phyloP scores from a whole-genome alignment of 2,113 vertebrate species.

The Petrocephalus zakoni region DNA sequence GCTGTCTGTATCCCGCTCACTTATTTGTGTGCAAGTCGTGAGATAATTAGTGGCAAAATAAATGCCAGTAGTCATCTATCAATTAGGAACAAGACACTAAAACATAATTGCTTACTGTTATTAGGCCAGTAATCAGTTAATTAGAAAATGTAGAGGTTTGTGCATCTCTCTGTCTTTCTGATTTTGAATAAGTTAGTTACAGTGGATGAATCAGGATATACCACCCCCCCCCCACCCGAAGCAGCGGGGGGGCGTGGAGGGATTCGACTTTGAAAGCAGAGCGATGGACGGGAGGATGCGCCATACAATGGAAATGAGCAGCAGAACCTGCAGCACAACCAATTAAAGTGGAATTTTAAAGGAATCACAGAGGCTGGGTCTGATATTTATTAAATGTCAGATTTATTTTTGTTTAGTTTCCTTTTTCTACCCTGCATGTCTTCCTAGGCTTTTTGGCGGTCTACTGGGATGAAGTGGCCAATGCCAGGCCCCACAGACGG shows the following conservation, averaged over 20 bases:
- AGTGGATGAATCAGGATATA: background rate
- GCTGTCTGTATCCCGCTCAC: background rate
- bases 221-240: background rate
- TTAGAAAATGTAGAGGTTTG: background rate
- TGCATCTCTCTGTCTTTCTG: background rate
- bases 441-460: background rate
- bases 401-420: background rate
- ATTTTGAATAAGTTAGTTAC: background rate
- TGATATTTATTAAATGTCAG: conserved; percentile 12
- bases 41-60: background rate
- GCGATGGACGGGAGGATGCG: background rate
- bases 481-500: background rate
- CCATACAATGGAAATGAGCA: background rate
- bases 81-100: background rate
- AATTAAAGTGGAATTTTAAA: conserved; percentile 13
- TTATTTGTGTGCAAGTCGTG: background rate
- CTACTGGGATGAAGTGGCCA: background rate
- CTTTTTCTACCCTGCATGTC: background rate
- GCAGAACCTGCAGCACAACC: background rate
- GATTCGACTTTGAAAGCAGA: background rate
- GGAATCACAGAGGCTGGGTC: background rate
- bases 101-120: background rate
- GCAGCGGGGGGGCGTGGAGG: background rate
- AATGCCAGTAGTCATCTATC: background rate
- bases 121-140: background rate